These are phyloP conservation scores for Anguilla japonica DNA, from an alignment of 2,113 vertebrate genomes.

Conservation along the genomic window DNA sequence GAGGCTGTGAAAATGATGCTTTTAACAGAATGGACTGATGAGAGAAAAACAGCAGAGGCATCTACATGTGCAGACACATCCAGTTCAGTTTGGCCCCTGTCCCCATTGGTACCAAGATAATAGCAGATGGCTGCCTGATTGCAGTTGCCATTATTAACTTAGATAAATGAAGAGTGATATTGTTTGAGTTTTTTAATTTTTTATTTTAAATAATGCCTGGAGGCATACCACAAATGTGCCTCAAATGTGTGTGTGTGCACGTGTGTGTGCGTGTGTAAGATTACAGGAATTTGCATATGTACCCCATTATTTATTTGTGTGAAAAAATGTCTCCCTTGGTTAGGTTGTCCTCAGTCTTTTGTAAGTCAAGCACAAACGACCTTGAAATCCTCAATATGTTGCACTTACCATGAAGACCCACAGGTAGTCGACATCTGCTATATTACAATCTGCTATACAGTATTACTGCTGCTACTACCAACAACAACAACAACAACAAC, in stretches of 20 bases:
- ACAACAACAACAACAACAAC: too few relatives aligned
- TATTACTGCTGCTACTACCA: not conserved
- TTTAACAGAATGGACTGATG: not conserved
- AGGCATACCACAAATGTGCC: conserved; percentile 25
- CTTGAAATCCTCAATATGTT: too few relatives aligned
- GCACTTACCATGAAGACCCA: too few relatives aligned
- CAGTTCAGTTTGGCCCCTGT: conserved; percentile 16
- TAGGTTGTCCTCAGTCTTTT: too few relatives aligned
- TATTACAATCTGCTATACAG: too few relatives aligned
- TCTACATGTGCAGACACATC: conserved; percentile 1
- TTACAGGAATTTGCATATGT: too few relatives aligned
- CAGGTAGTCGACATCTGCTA: too few relatives aligned
- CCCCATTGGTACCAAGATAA: conserved; percentile 11
- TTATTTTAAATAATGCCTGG: conserved; percentile 20
- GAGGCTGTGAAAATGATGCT: not conserved
- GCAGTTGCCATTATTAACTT: conserved; percentile 30
- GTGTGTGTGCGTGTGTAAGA: not conserved
- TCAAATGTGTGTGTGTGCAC: too few relatives aligned
- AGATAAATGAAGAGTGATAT: conserved; percentile 31
- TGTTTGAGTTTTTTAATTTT: conserved; percentile 10
- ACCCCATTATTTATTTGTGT: too few relatives aligned
- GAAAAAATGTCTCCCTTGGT: too few relatives aligned
- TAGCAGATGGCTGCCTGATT: conserved; percentile 30
- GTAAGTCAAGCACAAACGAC: too few relatives aligned
- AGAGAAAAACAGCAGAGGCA: not conserved